These are phyloP conservation scores for Rhynchomys soricoides DNA, from an alignment of 2,113 vertebrate genomes.

Conservation along the genomic window DNA sequence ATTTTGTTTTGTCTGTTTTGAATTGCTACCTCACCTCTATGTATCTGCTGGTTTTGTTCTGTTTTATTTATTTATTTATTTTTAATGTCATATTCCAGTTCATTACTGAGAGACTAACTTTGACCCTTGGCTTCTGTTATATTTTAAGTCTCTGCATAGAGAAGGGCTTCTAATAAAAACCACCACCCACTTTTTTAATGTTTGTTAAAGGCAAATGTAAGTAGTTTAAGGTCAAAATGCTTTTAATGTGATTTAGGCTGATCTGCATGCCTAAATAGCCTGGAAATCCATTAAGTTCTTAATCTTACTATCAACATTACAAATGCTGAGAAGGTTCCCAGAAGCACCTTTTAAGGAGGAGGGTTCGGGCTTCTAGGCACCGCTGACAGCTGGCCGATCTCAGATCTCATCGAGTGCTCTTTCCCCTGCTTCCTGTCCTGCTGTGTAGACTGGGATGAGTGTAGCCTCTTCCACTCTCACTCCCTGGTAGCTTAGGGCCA, in stretches of 20 bases:
- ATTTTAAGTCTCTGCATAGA: not conserved
- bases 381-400: not conserved
- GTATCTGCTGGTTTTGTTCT: not conserved
- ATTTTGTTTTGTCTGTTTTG: not conserved
- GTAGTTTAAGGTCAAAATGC: not conserved
- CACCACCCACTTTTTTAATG: not conserved
- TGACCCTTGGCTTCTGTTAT: not conserved
- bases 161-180: not conserved
- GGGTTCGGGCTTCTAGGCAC: not conserved
- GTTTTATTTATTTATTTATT: not conserved
- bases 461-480: not conserved
- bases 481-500: not conserved
- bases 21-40: not conserved
- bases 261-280: not conserved
- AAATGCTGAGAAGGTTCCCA: not conserved
- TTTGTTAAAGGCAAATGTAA: not conserved
- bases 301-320: not conserved
- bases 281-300: constrained; percentile 27
- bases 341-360: not conserved
- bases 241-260: not conserved
- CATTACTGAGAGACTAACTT: not conserved
- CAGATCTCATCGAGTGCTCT: no score
- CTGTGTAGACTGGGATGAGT: not conserved
- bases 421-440: not conserved
- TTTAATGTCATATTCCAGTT: not conserved